Base-by-base conservation (phyloP, 2,797 vertebrate genomes). In the Nothura maculosa region DNA sequence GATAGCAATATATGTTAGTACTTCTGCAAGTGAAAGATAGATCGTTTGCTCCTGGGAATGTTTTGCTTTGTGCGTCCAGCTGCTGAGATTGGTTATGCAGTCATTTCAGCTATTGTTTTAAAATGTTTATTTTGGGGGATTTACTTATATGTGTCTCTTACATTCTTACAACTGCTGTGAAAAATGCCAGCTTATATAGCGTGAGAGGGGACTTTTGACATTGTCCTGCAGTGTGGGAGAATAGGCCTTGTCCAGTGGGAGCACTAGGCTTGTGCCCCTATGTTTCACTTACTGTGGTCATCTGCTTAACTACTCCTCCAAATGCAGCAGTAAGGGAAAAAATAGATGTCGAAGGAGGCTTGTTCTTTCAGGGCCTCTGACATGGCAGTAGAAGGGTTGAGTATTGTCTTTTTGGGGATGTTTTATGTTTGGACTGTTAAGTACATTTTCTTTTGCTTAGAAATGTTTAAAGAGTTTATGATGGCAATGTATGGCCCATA, bases 81-180 rank as follows among this genome's bases (percentile, higher is more conserved):
- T 96, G 67, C 58, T 68, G 87, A 90, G 57, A 89, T 91, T 83
- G 70, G 64, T 93, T 91, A 69, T 52, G 42, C 19, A 79, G 92
- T 62, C 60, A 85, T 92, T 92, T 92, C 96, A 89, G 69, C 88
- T 36, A 94, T 97, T 97, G 95, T 97, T 96, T 97, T 68, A 87
- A 97, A 93, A 70, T 96, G 87, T 95, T 98, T 96, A 85, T 96
- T 97, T 96, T 96, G 92, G 47, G 70, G 63, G 66, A 95, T 98
- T 97, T 97, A 94, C 96, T 97, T 96, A 87, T 94, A 72, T 88
- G 85, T 87, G 85, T 97, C 48, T 55, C 96, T 96, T 89, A 92
- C 94, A 95, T 96, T 96, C 94, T 98, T 98, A 98, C 97, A 98
- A 96, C 95, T 97, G 95, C 97, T 98, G 97, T 97, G 98, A 98